Evolutionary conservation across 2,113 vertebrate genomes (phyloP), one percentile per base, ranked within the genome.

Genomic region (Odocoileus virginianus): DNA sequence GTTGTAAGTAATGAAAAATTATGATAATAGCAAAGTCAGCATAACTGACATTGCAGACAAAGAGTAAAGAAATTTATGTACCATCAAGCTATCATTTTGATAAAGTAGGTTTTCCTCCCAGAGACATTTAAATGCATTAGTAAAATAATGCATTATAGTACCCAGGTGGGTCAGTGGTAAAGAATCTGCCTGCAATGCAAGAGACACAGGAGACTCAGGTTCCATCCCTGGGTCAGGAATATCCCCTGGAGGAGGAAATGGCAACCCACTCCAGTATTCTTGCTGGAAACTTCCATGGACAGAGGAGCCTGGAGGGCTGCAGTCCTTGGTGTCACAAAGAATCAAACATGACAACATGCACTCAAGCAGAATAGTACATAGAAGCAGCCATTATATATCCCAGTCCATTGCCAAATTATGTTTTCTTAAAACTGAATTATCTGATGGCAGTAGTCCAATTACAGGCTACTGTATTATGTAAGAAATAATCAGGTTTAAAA

Each of bases 1-100:
- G 17, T 85, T 95, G 52, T 78, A 36, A 90, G 79, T 94, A 96
- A 96, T 52, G 58, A 95, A 92, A 17, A 98, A 83, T 93, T 95
- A 50, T 91, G 47, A 93, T 97, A 94, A 95, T 74, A 74, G n/a
- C 28, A 58, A 85, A 91, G 36, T 97, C 87, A 95, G 76, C 76
- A 94, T 43, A 95, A 71, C 64, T 71, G 19, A 5, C 71, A 36
- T 36, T 36, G 64, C 9, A 21, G 10, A 71, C n/a, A 71, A 71
- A 71, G 64, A 36, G 19, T 11, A 71, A 36, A 21, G 17, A 23
- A 36, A 71, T 36, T 6, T 71, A 71, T 71, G 9, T 71, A 71
- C 19, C 64, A 71, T 36, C 64, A 36, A 71, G n/a, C n/a, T 71
- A 71, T 71, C n/a, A 11, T 36, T 71, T 71, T 36, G 64, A 64